Conservation (phyloP, 2,797 vertebrate species). For the Caiman crocodilus region DNA sequence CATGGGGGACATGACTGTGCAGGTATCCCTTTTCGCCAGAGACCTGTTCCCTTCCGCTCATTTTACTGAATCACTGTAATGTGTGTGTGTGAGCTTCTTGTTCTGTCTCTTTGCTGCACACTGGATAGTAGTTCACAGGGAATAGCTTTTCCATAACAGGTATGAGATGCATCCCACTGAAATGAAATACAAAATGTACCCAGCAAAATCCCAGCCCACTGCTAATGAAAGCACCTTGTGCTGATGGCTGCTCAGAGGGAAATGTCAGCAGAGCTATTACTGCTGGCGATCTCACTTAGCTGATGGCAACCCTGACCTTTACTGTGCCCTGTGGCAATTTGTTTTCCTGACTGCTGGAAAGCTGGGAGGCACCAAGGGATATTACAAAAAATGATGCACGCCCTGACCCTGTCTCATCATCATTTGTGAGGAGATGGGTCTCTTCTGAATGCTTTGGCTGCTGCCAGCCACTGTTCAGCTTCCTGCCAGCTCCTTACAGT, state of each 20-base stretch:
- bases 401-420: slow-evolving; percentile 36
- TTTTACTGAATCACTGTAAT: background rate
- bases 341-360: slow-evolving; percentile 56
- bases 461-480: background rate
- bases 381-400: background rate
- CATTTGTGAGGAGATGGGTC: slow-evolving; percentile 1
- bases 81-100: background rate
- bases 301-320: slow-evolving; percentile 68
- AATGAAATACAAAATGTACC: slow-evolving; percentile 29
- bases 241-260: slow-evolving; percentile 33
- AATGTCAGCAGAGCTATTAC: slow-evolving; percentile 36
- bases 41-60: rapidly evolving
- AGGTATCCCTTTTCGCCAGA: background rate
- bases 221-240: slow-evolving; percentile 61
- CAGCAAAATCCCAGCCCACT: slow-evolving; percentile 27
- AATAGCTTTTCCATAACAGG: background rate
- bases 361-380: slow-evolving; percentile 27
- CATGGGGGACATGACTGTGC: background rate
- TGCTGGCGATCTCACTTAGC: background rate
- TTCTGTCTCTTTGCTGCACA: background rate
- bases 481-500: background rate
- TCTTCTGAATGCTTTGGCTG: background rate
- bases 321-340: slow-evolving; percentile 51
- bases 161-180: slow-evolving; percentile 10
- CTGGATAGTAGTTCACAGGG: background rate